Base-by-base conservation (phyloP, 2,888 invertebrate species). In the Drosophila aldrichi region DNA sequence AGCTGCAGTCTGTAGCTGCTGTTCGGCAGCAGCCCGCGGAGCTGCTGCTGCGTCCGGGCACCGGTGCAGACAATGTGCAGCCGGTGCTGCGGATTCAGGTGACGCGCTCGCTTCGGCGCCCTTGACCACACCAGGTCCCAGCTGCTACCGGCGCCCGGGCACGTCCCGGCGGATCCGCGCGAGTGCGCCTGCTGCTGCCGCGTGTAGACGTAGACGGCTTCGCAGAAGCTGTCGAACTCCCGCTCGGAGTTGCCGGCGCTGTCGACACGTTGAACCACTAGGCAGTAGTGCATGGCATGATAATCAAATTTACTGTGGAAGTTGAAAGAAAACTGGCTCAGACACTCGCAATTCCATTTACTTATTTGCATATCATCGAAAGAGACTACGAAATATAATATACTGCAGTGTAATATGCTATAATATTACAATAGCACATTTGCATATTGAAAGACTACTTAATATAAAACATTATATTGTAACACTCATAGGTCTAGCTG, bases 231-330 rank as follows among this genome's bases (percentile, higher is more conserved):
- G 38, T 22, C n/a, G 6, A 88, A 91, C 25, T 81, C 79, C 34
- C 34, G 25, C 25, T 25, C 48, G 54, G 38, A 8, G 0, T 38
- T 14, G 7, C 51, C 10, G 3, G 63, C 1, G 0, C 88, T 82
- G 55, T 69, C 70, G 57, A 92, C 67, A 77, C 92, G 80, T 80
- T 89, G 77, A 2, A 93, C 78, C 25, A 92, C 90, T 64, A 93
- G 60, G 54, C 93, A 93, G 68, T 93, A 93, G 70, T 93, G 92
- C 81, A 93, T 91, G 1, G 92, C 93, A 79, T 93, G 92, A 48
- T 91, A 91, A 70, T 93, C 93, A 51, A 92, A 85, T 81, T 93
- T 93, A 66, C 93, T 93, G 66, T 6, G 43, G 25, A 25, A 6
- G 7, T 5, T 25, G 25, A 32, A 10, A 7, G 29, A 29, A 29